Conservation (phyloP, 1,140 invertebrate genomes). For the Odontomachus brunneus region DNA sequence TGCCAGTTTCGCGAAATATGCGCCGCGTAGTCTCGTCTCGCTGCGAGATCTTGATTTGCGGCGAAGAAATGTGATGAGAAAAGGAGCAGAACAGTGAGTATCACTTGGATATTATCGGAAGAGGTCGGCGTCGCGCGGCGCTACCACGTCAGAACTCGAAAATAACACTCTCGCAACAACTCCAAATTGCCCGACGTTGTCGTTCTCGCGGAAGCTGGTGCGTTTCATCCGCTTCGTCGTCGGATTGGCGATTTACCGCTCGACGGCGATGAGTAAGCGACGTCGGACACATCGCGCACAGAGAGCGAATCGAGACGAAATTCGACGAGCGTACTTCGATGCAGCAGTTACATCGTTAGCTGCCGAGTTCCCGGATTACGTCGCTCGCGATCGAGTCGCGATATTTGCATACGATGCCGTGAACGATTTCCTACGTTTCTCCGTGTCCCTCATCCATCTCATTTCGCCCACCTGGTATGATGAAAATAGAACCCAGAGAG, state of each 20-base stretch:
- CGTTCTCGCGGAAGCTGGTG: background rate
- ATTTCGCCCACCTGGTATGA: too few species aligned
- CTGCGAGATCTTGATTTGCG: too few species aligned
- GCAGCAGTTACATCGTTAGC: background rate
- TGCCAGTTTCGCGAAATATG: background rate
- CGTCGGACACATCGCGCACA: background rate
- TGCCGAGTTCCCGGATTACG: background rate
- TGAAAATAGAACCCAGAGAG: too few species aligned
- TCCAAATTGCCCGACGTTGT: slow-evolving; percentile 28
- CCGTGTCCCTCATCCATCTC: too few species aligned
- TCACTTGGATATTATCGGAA: background rate
- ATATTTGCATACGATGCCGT: background rate
- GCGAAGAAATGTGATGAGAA: slow-evolving; percentile 27
- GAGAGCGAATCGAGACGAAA: background rate
- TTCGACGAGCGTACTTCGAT: slow-evolving; percentile 2
- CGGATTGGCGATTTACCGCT: slow-evolving; percentile 6
- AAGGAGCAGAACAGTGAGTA: background rate
- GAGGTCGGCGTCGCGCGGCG: background rate
- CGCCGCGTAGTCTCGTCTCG: too few species aligned
- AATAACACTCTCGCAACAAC: slow-evolving; percentile 23
- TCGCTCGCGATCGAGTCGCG: background rate
- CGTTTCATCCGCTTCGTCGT: background rate
- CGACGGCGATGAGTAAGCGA: background rate
- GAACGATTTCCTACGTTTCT: too few species aligned
- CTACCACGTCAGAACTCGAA: slow-evolving; percentile 16